phyloP scores from a whole-genome alignment of 1,140 invertebrate genomes.

The Trinorchestia longiramus region DNA sequence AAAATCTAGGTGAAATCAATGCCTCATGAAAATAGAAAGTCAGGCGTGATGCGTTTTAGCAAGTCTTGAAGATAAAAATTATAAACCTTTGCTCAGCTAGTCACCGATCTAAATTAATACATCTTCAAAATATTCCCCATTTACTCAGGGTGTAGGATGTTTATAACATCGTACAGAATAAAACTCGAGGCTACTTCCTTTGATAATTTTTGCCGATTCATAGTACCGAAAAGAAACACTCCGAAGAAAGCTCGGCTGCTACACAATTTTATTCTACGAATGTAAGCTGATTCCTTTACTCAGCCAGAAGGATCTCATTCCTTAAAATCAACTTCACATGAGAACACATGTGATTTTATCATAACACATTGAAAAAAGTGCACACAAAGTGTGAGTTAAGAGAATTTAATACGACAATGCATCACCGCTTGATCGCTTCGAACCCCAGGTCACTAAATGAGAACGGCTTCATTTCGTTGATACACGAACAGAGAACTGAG shows the following conservation, averaged over 20 bases:
- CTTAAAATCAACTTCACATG: not conserved
- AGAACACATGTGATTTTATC: not conserved
- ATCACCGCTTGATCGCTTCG: not conserved
- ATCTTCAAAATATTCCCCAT: not conserved
- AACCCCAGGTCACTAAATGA: not conserved
- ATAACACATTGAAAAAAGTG: not conserved
- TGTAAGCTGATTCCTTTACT: no score
- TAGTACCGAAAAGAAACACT: no score
- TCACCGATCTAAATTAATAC: not conserved
- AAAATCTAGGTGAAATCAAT: not conserved
- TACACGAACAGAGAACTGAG: not conserved
- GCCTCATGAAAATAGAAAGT: not conserved
- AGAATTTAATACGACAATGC: not conserved
- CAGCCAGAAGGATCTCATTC: not conserved
- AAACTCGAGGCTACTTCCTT: not conserved
- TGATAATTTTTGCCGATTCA: not conserved
- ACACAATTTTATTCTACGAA: no score
- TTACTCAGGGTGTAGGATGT: not conserved
- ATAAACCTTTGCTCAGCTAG: not conserved
- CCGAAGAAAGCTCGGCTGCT: no score
- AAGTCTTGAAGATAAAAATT: not conserved
- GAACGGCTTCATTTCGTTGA: not conserved
- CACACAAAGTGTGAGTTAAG: not conserved
- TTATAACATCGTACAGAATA: not conserved
- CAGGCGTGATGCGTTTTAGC: not conserved